Evolutionary conservation across 2,797 vertebrate genomes (phyloP).

Genomic region (Acestrorhynchus altus): DNA sequence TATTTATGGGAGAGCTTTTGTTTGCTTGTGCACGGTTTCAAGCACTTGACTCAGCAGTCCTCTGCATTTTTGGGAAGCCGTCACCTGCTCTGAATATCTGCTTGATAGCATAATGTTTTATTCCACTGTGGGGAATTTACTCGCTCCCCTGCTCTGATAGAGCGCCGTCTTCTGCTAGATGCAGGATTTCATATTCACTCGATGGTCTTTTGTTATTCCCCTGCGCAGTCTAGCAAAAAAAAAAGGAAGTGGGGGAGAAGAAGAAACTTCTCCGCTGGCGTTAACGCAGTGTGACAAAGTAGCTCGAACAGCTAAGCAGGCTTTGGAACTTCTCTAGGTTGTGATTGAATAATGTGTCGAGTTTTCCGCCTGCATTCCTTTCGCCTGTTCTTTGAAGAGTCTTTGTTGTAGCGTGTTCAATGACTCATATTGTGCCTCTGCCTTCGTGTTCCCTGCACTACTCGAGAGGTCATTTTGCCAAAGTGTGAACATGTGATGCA

Average conservation of each 20-base stretch:
- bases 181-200: conserved; percentile 39
- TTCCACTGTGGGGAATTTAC: conserved; percentile 32
- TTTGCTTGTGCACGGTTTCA: conserved; percentile 21
- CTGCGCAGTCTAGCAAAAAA: background rate
- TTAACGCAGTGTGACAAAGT: conserved; percentile 31
- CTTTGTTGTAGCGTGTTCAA: conserved; percentile 6
- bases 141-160: background rate
- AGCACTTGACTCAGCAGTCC: conserved; percentile 46
- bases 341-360: conserved; percentile 5
- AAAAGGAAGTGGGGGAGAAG: background rate
- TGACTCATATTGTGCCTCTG: conserved; percentile 15
- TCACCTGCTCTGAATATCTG: conserved; percentile 28
- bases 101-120: conserved; percentile 32
- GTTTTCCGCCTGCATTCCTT: conserved; percentile 13
- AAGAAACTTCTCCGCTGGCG: conserved; percentile 6
- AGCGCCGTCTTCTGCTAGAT: conserved; percentile 20
- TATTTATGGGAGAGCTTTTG: background rate
- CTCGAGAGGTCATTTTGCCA: conserved; percentile 30
- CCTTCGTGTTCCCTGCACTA: conserved; percentile 3
- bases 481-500: conserved; percentile 3
- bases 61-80: conserved; percentile 8
- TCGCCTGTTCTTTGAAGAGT: conserved; percentile 7
- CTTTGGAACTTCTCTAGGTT: background rate
- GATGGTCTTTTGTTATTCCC: conserved; percentile 28
- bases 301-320: conserved; percentile 8